Conservation (phyloP, 2,797 vertebrate genomes). For the Mus minutoides region DNA sequence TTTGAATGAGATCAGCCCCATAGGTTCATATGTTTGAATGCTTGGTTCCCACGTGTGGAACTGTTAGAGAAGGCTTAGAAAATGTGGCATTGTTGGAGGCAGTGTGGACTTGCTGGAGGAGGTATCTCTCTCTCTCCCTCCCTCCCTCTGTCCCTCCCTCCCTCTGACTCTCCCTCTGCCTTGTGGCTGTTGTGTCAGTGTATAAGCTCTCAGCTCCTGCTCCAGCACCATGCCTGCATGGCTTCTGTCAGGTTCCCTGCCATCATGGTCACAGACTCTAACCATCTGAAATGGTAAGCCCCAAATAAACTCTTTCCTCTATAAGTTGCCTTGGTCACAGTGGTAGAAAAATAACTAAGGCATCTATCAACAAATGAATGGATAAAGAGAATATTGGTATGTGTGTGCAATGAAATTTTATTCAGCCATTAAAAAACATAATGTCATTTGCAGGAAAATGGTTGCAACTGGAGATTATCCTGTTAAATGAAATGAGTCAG, state of each 20-base stretch:
- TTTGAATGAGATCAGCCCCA: not conserved
- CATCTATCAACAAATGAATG: not conserved
- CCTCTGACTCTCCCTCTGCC: not conserved
- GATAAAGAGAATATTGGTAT: not conserved
- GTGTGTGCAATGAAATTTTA: not conserved
- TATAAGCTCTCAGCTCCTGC: not conserved
- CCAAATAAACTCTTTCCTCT: not conserved
- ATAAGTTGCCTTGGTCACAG: not conserved
- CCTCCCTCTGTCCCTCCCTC: accelerated
- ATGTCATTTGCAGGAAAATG: not conserved
- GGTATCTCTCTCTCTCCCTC: not conserved
- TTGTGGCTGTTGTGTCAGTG: not conserved
- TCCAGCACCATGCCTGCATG: not conserved
- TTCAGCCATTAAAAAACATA: not conserved
- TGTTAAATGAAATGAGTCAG: not conserved
- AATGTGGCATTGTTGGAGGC: not conserved
- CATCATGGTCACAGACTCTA: not conserved
- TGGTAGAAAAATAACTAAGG: not conserved
- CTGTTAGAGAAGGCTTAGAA: not conserved
- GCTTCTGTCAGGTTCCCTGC: not conserved
- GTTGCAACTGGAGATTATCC: not conserved
- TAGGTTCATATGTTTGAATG: not conserved
- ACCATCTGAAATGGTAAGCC: not conserved
- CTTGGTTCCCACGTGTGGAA: not conserved
- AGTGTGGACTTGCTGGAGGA: not conserved